phyloP scores from a whole-genome alignment of 2,888 invertebrate genomes.

The Tinea pellionella region DNA sequence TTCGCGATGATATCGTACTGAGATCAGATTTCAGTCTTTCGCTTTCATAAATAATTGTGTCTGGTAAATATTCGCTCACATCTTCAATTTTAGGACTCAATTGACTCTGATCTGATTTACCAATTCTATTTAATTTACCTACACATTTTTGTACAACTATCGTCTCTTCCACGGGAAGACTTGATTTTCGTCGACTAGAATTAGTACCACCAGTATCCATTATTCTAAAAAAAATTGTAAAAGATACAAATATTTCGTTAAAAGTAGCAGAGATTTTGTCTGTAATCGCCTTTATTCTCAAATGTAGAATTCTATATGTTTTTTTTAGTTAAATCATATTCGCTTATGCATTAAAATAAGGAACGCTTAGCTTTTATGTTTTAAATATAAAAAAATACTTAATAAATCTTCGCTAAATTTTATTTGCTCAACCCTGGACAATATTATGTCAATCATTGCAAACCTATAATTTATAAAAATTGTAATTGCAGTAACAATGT shows the following conservation, averaged over 20 bases:
- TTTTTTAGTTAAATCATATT: background rate
- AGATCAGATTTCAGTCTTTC: constrained; percentile 41
- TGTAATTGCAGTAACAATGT: too few species aligned
- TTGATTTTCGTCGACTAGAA: background rate
- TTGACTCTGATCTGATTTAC: constrained; percentile 23
- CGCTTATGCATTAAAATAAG: too few species aligned
- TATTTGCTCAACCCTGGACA: too few species aligned
- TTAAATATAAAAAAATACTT: too few species aligned
- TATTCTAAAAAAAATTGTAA: background rate
- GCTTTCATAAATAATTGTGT: constrained; percentile 46
- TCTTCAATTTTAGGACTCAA: constrained; percentile 19
- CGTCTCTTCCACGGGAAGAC: background rate
- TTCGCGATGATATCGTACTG: constrained; percentile 50
- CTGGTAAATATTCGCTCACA: constrained; percentile 30
- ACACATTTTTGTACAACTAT: background rate
- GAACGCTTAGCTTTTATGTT: too few species aligned
- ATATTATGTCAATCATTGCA: too few species aligned
- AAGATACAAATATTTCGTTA: background rate
- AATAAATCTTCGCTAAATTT: too few species aligned
- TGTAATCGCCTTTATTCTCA: too few species aligned
- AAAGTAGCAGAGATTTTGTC: background rate
- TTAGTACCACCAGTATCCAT: background rate
- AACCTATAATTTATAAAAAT: too few species aligned
- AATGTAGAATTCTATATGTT: background rate
- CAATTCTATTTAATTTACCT: constrained; percentile 2